Evolutionary conservation across 92 coral and sea anemone genomes (phyloP).

Genomic region (Bergia sp.): DNA sequence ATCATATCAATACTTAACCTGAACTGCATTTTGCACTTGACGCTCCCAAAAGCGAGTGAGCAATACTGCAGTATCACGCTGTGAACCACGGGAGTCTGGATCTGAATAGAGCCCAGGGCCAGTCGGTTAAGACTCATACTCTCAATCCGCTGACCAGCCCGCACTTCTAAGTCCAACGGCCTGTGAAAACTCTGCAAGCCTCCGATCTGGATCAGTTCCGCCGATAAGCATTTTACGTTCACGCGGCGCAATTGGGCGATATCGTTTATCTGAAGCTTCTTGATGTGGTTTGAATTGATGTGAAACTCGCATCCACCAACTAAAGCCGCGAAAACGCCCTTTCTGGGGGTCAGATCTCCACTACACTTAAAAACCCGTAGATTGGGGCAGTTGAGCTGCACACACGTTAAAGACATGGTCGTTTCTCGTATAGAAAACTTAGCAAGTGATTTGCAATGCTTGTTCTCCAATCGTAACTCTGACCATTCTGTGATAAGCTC

Average conservation of each 20-base stretch:
- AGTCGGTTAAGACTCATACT: conserved; percentile 50
- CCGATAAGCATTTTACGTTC: conserved; percentile 52
- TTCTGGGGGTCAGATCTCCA: conserved; percentile 63
- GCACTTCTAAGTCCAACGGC: conserved; percentile 56
- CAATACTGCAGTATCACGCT: conserved; percentile 64
- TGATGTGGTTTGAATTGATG: conserved; percentile 53
- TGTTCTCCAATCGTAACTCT: conserved; percentile 53
- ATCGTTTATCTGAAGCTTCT: conserved; percentile 68
- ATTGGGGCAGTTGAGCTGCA: conserved; percentile 71
- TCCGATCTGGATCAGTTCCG: conserved; percentile 56
- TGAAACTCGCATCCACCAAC: conserved; percentile 56
- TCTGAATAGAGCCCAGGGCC: conserved; percentile 43
- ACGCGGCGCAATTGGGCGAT: conserved; percentile 52
- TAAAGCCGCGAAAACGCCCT: conserved; percentile 21
- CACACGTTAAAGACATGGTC: conserved; percentile 44
- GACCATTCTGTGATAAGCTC: conserved; percentile 70
- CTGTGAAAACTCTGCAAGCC: conserved; percentile 59
- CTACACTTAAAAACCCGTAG: conserved; percentile 72
- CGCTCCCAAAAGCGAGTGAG: conserved; percentile 52
- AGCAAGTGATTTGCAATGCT: conserved; percentile 59
- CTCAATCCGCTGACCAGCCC: conserved; percentile 55
- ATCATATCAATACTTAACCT: conserved; percentile 17
- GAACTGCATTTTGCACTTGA: conserved; percentile 64
- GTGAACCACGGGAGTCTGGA: conserved; percentile 53
- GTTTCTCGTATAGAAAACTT: conserved; percentile 71